phyloP scores from a whole-genome alignment of 2,888 invertebrate genomes.

The Sceliomorpha sp. region DNA sequence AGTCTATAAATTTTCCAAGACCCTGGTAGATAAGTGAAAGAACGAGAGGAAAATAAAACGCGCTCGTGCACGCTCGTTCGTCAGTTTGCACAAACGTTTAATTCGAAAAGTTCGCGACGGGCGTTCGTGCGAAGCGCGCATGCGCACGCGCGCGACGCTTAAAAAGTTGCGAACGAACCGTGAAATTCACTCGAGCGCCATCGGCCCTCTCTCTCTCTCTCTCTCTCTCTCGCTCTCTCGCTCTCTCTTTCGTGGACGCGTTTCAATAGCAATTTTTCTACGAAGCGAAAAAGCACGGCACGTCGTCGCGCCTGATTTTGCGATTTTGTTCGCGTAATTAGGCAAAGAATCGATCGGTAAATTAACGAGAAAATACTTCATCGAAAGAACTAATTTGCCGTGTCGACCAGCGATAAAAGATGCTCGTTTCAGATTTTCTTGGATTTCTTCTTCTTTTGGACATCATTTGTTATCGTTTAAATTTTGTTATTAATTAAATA shows the following conservation, averaged over 20 bases:
- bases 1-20: constrained; percentile 43
- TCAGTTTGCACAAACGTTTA: constrained; percentile 62
- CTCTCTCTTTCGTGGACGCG: too few relatives aligned
- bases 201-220: constrained; percentile 40
- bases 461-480: too few relatives aligned
- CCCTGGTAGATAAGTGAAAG: constrained; percentile 30
- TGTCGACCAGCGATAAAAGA: too few relatives aligned
- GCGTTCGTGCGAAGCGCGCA: constrained; percentile 44
- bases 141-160: constrained; percentile 59
- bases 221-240: too few relatives aligned
- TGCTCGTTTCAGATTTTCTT: too few relatives aligned
- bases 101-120: constrained; percentile 62
- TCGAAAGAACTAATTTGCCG: constrained; percentile 45
- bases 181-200: constrained; percentile 66
- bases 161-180: constrained; percentile 71
- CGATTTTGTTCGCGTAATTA: constrained; percentile 39
- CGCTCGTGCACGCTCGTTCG: constrained; percentile 22
- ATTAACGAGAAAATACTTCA: constrained; percentile 38
- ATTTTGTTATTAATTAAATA: too few relatives aligned
- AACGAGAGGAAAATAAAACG: constrained; percentile 37
- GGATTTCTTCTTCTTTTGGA: too few relatives aligned
- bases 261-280: constrained; percentile 52
- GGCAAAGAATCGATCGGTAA: constrained; percentile 45
- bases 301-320: constrained; percentile 36
- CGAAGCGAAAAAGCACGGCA: constrained; percentile 33